Conservation (phyloP, 2,888 invertebrate species). For the Idaea aversata region DNA sequence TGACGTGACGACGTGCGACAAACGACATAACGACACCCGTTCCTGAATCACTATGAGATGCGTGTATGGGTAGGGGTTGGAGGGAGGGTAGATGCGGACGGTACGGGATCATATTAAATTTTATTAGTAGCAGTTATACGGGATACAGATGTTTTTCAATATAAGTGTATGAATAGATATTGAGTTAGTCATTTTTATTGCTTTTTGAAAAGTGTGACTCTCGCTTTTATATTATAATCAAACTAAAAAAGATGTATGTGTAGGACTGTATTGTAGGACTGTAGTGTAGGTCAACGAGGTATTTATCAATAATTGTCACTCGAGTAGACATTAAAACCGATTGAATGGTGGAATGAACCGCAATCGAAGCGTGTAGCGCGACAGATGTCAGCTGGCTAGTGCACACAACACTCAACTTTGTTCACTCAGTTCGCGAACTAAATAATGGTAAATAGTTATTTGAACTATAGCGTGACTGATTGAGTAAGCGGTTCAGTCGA, state of each 20-base stretch:
- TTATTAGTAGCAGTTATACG: neutral
- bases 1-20: neutral
- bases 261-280: no score
- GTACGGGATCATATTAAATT: neutral
- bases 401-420: neutral
- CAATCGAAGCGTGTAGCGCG: neutral
- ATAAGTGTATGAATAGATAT: neutral
- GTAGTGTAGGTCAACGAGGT: no score
- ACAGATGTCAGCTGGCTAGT: neutral
- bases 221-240: neutral
- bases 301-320: neutral
- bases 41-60: neutral
- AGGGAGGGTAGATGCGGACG: neutral
- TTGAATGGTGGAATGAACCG: neutral
- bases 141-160: neutral
- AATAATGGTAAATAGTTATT: neutral
- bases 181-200: neutral
- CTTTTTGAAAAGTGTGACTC: neutral
- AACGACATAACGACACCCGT: neutral
- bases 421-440: neutral
- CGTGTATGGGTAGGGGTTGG: neutral
- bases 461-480: neutral
- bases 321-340: neutral
- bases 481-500: neutral
- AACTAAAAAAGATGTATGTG: neutral